Percentiles rank a stretch among this genome's conserved stretches.
Evolutionary conservation across 23 tunicate genomes (phyloP).

Genomic region (Halocynthia roretzi): DNA sequence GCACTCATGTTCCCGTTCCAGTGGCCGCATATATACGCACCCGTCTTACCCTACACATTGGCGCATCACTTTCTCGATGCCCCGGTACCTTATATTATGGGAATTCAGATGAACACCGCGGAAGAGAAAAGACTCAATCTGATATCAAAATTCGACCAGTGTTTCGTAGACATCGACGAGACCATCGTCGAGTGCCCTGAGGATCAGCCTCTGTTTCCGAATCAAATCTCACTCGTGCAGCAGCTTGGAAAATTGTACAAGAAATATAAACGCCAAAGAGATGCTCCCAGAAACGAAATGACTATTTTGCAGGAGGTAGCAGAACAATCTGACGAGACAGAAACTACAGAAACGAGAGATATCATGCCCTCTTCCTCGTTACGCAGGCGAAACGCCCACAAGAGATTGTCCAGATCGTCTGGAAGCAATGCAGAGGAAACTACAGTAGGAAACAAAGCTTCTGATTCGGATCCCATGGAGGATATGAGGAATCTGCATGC

Average conservation of each 20-base stretch:
- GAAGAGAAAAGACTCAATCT: conserved; percentile 41
- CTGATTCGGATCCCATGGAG: neutral
- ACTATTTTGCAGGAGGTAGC: neutral
- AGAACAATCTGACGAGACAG: neutral
- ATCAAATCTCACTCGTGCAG: conserved; percentile 30
- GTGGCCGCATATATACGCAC: conserved; percentile 66
- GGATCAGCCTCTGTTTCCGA: conserved; percentile 84
- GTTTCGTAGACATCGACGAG: conserved; percentile 77
- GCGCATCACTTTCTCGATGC: conserved; percentile 83
- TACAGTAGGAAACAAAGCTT: neutral
- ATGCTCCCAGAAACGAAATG: neutral
- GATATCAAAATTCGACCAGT: conserved; percentile 69
- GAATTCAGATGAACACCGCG: conserved; percentile 35
- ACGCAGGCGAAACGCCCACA: conserved; percentile 5
- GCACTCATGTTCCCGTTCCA: conserved; percentile 86
- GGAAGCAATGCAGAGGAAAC: neutral
- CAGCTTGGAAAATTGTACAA: conserved; percentile 25
- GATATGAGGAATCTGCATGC: conserved; percentile 30
- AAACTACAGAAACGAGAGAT: neutral
- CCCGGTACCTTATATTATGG: conserved; percentile 89
- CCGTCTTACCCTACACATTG: conserved; percentile 65
- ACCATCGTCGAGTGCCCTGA: conserved; percentile 69
- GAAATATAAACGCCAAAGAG: neutral
- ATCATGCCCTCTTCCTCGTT: neutral
- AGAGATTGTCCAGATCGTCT: neutral